phyloP scores from a whole-genome alignment of 2,113 vertebrate genomes.

The Petroica traversi region DNA sequence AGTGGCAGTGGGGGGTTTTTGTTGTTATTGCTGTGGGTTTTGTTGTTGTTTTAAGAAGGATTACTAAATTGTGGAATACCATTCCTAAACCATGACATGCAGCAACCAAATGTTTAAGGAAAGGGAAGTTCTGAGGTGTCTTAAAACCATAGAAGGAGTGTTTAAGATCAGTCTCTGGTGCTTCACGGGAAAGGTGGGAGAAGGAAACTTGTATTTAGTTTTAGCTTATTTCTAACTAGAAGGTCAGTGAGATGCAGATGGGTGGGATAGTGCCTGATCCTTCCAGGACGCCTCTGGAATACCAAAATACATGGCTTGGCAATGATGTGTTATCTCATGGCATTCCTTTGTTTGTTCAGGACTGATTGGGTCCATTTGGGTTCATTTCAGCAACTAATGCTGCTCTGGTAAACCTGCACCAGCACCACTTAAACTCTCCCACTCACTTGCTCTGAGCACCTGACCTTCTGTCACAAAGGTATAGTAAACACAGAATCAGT shows the following conservation, averaged over 20 bases:
- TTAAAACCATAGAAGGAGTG: neutral
- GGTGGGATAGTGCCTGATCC: neutral
- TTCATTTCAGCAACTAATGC: neutral
- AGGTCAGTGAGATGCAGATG: neutral
- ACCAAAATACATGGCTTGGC: neutral
- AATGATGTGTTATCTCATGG: neutral
- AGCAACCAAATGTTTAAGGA: neutral
- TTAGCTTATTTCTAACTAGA: neutral
- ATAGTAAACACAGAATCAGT: neutral
- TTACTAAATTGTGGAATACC: neutral
- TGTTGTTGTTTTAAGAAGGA: neutral
- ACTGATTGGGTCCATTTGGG: neutral
- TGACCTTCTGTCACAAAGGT: neutral
- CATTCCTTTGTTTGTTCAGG: neutral
- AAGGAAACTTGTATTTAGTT: neutral
- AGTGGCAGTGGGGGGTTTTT: neutral
- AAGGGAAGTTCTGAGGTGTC: neutral
- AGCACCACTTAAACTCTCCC: neutral
- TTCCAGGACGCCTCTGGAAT: neutral
- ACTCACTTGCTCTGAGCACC: neutral
- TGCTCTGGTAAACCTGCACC: neutral
- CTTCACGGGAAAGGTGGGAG: neutral
- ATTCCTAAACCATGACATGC: neutral
- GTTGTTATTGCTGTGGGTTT: too few species aligned
- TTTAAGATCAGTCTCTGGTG: neutral